These are phyloP conservation scores for Caenorhabditis auriculariae DNA, from an alignment of 2,888 invertebrate species.

Conservation along the genomic window DNA sequence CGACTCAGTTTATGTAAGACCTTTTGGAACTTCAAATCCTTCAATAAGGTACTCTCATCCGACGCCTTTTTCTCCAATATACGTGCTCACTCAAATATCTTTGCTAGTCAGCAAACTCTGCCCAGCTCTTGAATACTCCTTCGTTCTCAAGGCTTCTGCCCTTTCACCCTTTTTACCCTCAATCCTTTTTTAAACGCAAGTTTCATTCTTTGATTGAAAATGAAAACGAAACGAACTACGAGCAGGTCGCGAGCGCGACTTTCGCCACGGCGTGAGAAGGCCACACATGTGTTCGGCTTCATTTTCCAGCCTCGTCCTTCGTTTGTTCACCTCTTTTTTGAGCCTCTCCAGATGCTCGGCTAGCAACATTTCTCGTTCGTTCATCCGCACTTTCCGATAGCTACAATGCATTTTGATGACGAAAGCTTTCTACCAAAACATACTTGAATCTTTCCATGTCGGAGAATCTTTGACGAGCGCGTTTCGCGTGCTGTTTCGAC, in stretches of 20 bases:
- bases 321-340: conserved; percentile 44
- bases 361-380: conserved; percentile 32
- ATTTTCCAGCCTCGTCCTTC: conserved; percentile 37
- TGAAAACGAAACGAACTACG: conserved; percentile 21
- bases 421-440: conserved; percentile 1
- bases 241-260: conserved; percentile 22
- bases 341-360: conserved; percentile 41
- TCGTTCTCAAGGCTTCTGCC: too few relatives aligned
- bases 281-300: conserved; percentile 39
- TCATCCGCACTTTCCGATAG: conserved; percentile 15
- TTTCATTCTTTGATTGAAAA: too few relatives aligned
- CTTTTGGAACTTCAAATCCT: too few relatives aligned
- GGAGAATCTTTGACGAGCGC: conserved; percentile 20
- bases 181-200: too few relatives aligned
- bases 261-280: conserved; percentile 46
- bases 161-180: too few relatives aligned
- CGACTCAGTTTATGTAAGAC: too few relatives aligned
- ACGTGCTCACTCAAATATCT: too few relatives aligned
- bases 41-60: too few relatives aligned
- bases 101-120: too few relatives aligned
- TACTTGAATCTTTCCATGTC: conserved; percentile 28
- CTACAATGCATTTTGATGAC: conserved; percentile 3
- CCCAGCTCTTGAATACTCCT: too few relatives aligned
- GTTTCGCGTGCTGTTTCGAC: conserved; percentile 33
- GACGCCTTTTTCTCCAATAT: too few relatives aligned